These are phyloP conservation scores for Entomyzon cyanotis DNA, from an alignment of 2,113 vertebrate genomes.

Conservation along the genomic window DNA sequence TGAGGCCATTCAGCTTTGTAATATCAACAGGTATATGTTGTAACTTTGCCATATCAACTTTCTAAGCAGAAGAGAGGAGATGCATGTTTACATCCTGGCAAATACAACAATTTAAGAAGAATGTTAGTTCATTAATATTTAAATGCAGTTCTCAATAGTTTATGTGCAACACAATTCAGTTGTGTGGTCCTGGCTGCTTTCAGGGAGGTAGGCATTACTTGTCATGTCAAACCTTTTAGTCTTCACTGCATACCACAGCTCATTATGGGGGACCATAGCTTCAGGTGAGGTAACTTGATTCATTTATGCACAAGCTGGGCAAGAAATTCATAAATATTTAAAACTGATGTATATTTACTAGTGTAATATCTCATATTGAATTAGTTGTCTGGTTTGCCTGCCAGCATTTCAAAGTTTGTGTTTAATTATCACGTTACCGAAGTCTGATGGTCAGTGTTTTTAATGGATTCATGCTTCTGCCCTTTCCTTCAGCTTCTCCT, in stretches of 20 bases:
- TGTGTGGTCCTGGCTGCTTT: conserved; percentile 19
- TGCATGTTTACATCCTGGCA: neutral
- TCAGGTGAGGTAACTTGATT: conserved; percentile 56
- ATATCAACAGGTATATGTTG: neutral
- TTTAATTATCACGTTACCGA: neutral
- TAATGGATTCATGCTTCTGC: neutral
- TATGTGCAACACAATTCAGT: conserved; percentile 10
- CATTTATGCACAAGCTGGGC: conserved; percentile 34
- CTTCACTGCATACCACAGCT: conserved; percentile 36
- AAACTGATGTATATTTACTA: conserved; percentile 61
- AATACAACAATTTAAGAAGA: conserved; percentile 11
- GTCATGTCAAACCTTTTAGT: conserved; percentile 54
- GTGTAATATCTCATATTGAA: conserved; percentile 43
- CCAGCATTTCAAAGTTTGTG: conserved; percentile 6
- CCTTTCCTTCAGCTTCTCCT: neutral
- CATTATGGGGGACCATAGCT: conserved; percentile 61
- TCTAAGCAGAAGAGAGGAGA: neutral
- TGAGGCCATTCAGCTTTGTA: neutral
- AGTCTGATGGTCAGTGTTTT: neutral
- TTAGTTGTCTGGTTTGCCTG: conserved; percentile 15
- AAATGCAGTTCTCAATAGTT: conserved; percentile 28
- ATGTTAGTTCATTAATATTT: conserved; percentile 34
- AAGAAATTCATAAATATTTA: conserved; percentile 59
- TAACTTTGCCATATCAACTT: neutral
- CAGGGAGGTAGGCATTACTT: conserved; percentile 16